These are phyloP conservation scores for Hirtodrosophila duncani DNA, from an alignment of 2,888 invertebrate species.

Conservation along the genomic window DNA sequence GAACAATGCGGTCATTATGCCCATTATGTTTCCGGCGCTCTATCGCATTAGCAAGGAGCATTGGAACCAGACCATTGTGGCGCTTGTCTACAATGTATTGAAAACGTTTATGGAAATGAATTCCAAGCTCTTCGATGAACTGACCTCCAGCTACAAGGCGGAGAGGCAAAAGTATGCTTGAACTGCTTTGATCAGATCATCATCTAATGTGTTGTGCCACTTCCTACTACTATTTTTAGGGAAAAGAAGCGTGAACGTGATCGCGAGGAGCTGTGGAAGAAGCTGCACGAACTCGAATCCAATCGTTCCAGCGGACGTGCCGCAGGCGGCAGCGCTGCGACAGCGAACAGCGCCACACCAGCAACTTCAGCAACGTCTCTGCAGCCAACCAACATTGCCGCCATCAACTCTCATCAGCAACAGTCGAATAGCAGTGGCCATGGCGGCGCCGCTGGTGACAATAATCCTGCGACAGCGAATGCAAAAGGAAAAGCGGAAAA, in stretches of 20 bases:
- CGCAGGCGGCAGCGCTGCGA: slow-evolving; percentile 68
- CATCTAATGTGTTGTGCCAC: no score
- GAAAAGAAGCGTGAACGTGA: slow-evolving; percentile 86
- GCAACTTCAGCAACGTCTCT: slow-evolving; percentile 49
- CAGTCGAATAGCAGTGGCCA: slow-evolving; percentile 76
- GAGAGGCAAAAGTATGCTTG: slow-evolving; percentile 97
- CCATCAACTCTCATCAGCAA: slow-evolving; percentile 72
- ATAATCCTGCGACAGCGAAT: slow-evolving; percentile 75
- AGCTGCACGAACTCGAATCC: slow-evolving; percentile 93
- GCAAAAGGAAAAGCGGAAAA: slow-evolving; percentile 71
- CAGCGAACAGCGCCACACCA: slow-evolving; percentile 48
- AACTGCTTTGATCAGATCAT: no score
- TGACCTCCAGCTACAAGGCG: slow-evolving; percentile 98
- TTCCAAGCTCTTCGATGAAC: slow-evolving; percentile 95
- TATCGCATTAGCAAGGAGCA: slow-evolving; percentile 96
- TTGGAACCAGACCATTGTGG: slow-evolving; percentile 97
- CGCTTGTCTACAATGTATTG: slow-evolving; percentile 95
- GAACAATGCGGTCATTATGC: slow-evolving; percentile 94
- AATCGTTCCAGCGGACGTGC: slow-evolving; percentile 78
- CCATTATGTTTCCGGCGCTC: slow-evolving; percentile 96
- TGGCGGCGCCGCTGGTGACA: slow-evolving; percentile 69
- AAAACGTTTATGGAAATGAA: slow-evolving; percentile 99
- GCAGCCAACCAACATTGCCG: slow-evolving; percentile 51
- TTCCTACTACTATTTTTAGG: slow-evolving; percentile 38
- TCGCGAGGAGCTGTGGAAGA: slow-evolving; percentile 99